Evolutionary conservation across 1,140 invertebrate genomes (phyloP).

Genomic region (Pogonomyrmex californicus): DNA sequence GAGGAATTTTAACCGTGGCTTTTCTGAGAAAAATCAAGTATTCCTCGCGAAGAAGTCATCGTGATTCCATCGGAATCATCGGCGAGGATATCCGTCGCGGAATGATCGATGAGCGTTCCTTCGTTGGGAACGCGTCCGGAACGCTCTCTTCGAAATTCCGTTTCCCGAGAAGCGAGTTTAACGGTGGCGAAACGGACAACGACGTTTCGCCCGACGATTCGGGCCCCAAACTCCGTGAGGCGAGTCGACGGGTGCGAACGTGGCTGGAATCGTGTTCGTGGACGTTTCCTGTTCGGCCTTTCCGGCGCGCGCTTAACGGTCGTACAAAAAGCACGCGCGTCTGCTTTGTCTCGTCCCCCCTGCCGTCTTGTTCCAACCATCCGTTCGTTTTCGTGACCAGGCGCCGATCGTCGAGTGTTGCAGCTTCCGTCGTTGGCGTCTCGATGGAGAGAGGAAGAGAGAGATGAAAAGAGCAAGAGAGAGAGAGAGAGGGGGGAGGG

Average conservation of each 20-base stretch:
- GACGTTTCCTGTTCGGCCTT: slow-evolving; percentile 19
- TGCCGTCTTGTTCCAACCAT: neutral
- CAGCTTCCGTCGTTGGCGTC: slow-evolving; percentile 61
- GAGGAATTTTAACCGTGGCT: neutral
- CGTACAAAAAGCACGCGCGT: slow-evolving; percentile 27
- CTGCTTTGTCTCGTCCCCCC: slow-evolving; percentile 13
- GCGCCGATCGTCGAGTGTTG: slow-evolving; percentile 64
- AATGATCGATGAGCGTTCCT: neutral
- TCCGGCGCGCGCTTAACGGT: slow-evolving; percentile 19
- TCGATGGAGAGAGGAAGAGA: neutral
- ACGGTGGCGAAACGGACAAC: neutral
- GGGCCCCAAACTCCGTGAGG: neutral
- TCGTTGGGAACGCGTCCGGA: neutral
- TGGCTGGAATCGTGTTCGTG: slow-evolving; percentile 54
- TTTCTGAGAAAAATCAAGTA: neutral
- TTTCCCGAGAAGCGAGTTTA: slow-evolving; percentile 11
- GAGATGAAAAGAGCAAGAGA: neutral
- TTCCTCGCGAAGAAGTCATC: neutral
- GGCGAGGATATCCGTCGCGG: slow-evolving; percentile 5
- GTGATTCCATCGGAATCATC: neutral
- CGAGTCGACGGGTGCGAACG: slow-evolving; percentile 33
- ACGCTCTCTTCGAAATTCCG: slow-evolving; percentile 13
- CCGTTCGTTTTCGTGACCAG: slow-evolving; percentile 58
- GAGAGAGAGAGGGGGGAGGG: neutral
- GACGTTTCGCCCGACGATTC: neutral